Conservation (phyloP, 2,113 vertebrate species). For the Balaenoptera acutorostrata region DNA sequence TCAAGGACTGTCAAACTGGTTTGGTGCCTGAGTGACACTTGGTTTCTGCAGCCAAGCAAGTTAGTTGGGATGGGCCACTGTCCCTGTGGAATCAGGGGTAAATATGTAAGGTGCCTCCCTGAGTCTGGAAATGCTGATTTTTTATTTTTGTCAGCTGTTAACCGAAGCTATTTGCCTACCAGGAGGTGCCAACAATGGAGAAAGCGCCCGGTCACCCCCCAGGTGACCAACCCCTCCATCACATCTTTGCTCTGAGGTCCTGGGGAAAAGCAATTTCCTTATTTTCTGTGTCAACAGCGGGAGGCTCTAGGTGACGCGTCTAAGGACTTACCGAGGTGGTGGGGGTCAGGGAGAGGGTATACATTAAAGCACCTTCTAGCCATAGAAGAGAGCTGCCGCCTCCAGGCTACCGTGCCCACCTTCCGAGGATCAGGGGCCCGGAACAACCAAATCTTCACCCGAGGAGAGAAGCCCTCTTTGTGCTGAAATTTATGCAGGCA, state of each 20-base stretch:
- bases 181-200: background rate
- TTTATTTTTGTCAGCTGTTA: background rate
- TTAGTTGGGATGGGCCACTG: no score
- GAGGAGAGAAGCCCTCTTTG: background rate
- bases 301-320: background rate
- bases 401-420: background rate
- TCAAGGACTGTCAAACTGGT: rapidly evolving
- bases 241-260: background rate
- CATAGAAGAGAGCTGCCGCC: background rate
- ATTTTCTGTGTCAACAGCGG: background rate
- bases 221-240: background rate
- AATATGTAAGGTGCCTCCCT: rapidly evolving
- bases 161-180: background rate
- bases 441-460: no score
- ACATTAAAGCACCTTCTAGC: no score
- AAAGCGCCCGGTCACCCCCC: background rate
- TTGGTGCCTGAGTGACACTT: background rate
- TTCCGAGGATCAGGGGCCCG: background rate
- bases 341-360: background rate
- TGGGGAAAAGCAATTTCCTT: background rate
- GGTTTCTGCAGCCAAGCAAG: rapidly evolving
- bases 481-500: no score
- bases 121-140: background rate
- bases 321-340: background rate
- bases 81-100: rapidly evolving